Evolutionary conservation across 1,140 invertebrate genomes (phyloP).

Genomic region (Scaptomyza montana): DNA sequence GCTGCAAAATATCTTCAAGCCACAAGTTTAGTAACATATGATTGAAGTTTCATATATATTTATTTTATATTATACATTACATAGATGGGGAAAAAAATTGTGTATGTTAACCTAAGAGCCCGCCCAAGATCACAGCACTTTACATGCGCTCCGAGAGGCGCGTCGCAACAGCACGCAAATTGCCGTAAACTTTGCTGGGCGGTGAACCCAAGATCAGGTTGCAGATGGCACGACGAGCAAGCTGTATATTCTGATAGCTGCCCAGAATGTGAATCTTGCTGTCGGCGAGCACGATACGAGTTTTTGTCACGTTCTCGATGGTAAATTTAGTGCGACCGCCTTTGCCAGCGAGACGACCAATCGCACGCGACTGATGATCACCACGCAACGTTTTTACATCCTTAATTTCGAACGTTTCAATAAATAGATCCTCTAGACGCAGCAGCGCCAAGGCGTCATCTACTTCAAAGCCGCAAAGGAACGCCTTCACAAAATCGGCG

Average conservation of each 20-base stretch:
- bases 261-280: constrained; percentile 98
- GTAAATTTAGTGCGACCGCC: constrained; percentile 98
- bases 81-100: constrained; percentile 39
- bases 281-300: constrained; percentile 98
- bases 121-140: constrained; percentile 48
- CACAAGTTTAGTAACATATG: no score
- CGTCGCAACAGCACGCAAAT: constrained; percentile 92
- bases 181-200: constrained; percentile 98
- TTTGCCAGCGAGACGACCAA: constrained; percentile 98
- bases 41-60: constrained; percentile 13
- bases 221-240: constrained; percentile 97
- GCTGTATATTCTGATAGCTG: constrained; percentile 98
- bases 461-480: constrained; percentile 98
- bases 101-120: constrained; percentile 6
- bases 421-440: constrained; percentile 97
- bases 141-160: constrained; percentile 93
- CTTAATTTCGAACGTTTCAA: constrained; percentile 98
- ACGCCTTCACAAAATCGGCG: constrained; percentile 99
- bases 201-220: constrained; percentile 98
- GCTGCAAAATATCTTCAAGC: no score
- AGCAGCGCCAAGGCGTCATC: constrained; percentile 98
- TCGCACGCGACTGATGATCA: constrained; percentile 97
- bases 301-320: constrained; percentile 99
- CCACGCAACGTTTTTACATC: constrained; percentile 98
- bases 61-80: constrained; percentile 35